Percentiles rank a stretch among this genome's conserved stretches.
Conservation (phyloP, 2,113 vertebrate species). For the Hippocampus zosterae region DNA sequence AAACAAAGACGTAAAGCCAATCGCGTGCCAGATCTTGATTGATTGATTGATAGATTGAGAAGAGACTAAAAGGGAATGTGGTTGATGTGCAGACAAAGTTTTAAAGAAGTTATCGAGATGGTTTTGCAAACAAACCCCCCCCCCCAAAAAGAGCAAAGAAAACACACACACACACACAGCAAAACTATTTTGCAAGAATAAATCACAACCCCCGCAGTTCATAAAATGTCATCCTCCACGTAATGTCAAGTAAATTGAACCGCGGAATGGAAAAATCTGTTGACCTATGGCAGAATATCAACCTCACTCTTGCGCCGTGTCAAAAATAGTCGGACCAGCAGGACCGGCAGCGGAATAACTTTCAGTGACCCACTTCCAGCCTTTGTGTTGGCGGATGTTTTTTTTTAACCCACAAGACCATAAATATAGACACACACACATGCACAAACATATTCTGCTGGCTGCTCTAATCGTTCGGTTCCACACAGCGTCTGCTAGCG, state of each 20-base stretch:
- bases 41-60: too few species aligned
- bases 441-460: constrained; percentile 4
- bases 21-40: too few species aligned
- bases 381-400: constrained; percentile 9
- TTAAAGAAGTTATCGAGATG: too few species aligned
- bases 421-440: constrained; percentile 1
- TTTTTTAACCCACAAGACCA: constrained; percentile 1
- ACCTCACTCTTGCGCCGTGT: not conserved
- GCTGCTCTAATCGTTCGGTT: constrained; percentile 43
- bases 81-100: too few species aligned
- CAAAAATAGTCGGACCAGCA: not conserved
- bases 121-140: too few species aligned
- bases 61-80: too few species aligned
- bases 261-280: not conserved
- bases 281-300: not conserved
- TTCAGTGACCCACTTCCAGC: constrained; percentile 14
- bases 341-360: not conserved
- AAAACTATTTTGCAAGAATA: not conserved
- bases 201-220: not conserved
- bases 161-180: not conserved
- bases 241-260: not conserved
- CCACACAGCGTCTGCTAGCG: constrained; percentile 30
- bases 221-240: not conserved
- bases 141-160: too few species aligned
- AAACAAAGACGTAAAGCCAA: too few species aligned